Percentiles rank a stretch among this genome's conserved stretches.
phyloP scores from a whole-genome alignment of 2,113 vertebrate species.

The Ornithorhynchus anatinus region DNA sequence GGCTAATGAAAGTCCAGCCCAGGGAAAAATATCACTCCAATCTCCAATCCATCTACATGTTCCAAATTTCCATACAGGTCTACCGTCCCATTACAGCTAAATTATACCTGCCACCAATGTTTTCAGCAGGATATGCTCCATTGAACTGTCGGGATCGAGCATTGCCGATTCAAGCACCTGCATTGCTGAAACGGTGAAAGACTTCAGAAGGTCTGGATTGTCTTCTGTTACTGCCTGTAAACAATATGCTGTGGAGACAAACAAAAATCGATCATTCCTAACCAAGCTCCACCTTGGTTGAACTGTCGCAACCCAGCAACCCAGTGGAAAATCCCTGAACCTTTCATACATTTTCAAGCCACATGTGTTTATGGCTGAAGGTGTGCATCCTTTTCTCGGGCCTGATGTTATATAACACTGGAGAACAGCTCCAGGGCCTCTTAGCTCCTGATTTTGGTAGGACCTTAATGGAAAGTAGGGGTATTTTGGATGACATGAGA shows the following conservation, averaged over 20 bases:
- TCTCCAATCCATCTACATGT: fast-evolving
- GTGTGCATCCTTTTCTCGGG: too few relatives aligned
- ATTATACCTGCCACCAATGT: conserved; percentile 85
- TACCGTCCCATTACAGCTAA: fast-evolving
- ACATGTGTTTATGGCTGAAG: too few relatives aligned
- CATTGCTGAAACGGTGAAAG: conserved; percentile 71
- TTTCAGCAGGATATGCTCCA: conserved; percentile 84
- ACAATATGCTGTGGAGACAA: conserved; percentile 83
- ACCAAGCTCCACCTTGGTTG: neutral
- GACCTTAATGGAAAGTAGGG: neutral
- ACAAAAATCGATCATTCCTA: conserved; percentile 5
- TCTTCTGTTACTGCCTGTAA: conserved; percentile 95
- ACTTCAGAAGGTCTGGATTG: conserved; percentile 86
- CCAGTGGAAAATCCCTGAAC: neutral
- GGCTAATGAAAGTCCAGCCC: fast-evolving
- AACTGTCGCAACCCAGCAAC: neutral
- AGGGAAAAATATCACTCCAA: neutral
- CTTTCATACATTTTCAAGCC: neutral
- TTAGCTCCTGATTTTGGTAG: neutral
- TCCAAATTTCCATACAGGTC: neutral
- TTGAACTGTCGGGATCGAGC: conserved; percentile 72
- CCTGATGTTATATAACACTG: too few relatives aligned
- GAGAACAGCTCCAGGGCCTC: neutral
- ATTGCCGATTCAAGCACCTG: conserved; percentile 79
- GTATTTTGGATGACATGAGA: neutral